A percentile compares a stretch with the other conserved stretches of the same genome.
phyloP scores from a whole-genome alignment of 2,888 invertebrate species.

The Biston betularia region DNA sequence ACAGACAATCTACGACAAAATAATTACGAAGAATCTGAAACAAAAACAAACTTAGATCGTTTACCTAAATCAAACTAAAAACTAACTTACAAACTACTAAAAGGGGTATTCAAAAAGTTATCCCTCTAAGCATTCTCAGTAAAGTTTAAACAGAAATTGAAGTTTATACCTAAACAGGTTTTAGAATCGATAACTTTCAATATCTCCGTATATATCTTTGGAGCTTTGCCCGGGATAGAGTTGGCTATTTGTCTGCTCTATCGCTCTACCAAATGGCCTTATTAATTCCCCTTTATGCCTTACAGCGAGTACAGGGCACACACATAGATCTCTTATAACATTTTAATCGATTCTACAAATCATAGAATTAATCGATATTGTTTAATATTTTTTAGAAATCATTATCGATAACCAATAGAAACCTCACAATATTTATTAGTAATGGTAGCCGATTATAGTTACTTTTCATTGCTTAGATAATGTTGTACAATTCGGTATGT shows the following conservation, averaged over 20 bases:
- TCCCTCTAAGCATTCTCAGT: conserved; percentile 45
- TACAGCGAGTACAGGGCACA: conserved; percentile 57
- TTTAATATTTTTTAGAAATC: neutral
- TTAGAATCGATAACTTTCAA: conserved; percentile 80
- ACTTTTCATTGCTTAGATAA: too few species aligned
- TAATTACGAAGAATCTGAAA: conserved; percentile 23
- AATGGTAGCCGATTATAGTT: too few species aligned
- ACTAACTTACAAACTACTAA: conserved; percentile 31
- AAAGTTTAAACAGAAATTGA: conserved; percentile 52
- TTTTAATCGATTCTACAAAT: neutral
- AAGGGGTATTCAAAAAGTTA: conserved; percentile 39
- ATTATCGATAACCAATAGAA: too few species aligned
- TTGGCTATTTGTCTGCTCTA: conserved; percentile 72
- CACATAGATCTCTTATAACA: conserved; percentile 46
- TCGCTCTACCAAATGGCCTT: conserved; percentile 78
- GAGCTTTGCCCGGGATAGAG: conserved; percentile 58
- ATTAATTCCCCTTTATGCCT: conserved; percentile 78
- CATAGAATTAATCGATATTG: neutral
- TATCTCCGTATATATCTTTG: conserved; percentile 69
- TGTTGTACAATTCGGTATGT: too few species aligned
- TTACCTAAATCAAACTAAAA: conserved; percentile 26
- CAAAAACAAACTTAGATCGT: conserved; percentile 23
- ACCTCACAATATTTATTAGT: too few species aligned
- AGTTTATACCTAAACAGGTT: conserved; percentile 63
- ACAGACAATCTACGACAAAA: conserved; percentile 16